Evolutionary conservation across 2,113 vertebrate genomes (phyloP).

Genomic region (Polypterus senegalus): DNA sequence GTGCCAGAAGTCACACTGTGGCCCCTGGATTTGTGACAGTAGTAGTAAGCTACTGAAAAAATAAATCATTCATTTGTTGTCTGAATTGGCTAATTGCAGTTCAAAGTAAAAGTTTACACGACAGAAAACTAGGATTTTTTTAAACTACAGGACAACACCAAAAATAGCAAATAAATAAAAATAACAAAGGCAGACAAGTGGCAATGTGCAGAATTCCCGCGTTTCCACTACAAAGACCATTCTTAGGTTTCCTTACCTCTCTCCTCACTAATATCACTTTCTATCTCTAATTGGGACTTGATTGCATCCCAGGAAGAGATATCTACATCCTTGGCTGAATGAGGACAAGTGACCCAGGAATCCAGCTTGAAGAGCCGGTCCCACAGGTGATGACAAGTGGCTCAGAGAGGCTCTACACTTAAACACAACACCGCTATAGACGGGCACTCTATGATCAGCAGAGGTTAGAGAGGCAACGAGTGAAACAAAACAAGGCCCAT

Average conservation of each 20-base stretch:
- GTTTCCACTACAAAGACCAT: neutral
- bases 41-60: too few species aligned
- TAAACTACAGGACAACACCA: neutral
- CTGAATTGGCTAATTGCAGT: too few species aligned
- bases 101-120: too few species aligned
- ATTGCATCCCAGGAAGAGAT: neutral
- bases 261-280: neutral
- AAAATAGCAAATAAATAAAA: neutral
- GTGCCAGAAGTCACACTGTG: too few species aligned
- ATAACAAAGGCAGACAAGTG: too few species aligned
- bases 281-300: slow-evolving; percentile 2
- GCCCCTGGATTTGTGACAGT: too few species aligned
- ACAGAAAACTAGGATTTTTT: too few species aligned
- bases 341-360: neutral
- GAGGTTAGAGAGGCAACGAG: slow-evolving; percentile 50
- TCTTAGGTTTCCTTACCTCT: neutral
- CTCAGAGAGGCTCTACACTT: neutral
- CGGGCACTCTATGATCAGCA: slow-evolving; percentile 47
- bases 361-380: neutral
- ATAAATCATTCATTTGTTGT: too few species aligned
- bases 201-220: too few species aligned
- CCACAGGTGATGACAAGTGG: neutral
- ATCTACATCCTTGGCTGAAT: neutral
- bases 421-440: slow-evolving; percentile 10
- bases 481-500: slow-evolving; percentile 51